phyloP scores from a whole-genome alignment of 2,797 vertebrate genomes.

The Sardinella longiceps region DNA sequence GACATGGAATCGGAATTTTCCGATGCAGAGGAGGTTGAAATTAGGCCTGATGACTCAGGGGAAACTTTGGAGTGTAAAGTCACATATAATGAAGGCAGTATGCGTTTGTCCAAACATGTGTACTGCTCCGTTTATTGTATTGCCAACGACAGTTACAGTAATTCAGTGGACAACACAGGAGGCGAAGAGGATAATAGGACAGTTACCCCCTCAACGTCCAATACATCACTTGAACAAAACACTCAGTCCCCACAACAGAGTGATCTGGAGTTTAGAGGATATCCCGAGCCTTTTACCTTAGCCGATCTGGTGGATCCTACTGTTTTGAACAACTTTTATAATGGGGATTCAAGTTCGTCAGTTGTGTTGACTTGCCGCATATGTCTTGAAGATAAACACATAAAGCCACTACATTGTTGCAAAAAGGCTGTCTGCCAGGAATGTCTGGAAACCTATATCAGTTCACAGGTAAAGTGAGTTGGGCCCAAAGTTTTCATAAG shows the following conservation, averaged over 20 bases:
- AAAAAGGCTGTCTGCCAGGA: constrained; percentile 92
- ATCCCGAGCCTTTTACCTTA: constrained; percentile 73
- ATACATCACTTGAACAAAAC: constrained; percentile 32
- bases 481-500: too few species aligned
- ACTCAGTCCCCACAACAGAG: constrained; percentile 37
- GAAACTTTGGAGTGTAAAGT: constrained; percentile 39
- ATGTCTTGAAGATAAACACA: constrained; percentile 88
- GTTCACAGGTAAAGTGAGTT: constrained; percentile 89
- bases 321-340: constrained; percentile 63
- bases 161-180: constrained; percentile 46
- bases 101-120: constrained; percentile 68
- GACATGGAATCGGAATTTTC: not conserved
- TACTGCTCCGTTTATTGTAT: constrained; percentile 93
- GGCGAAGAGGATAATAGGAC: constrained; percentile 50
- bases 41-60: constrained; percentile 25
- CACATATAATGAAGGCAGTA: constrained; percentile 45
- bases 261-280: constrained; percentile 50
- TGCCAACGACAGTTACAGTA: constrained; percentile 76
- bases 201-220: constrained; percentile 37
- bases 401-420: constrained; percentile 90
- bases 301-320: constrained; percentile 73
- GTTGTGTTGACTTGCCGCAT: constrained; percentile 85
- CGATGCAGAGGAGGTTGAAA: not conserved
- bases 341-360: constrained; percentile 65
- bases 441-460: constrained; percentile 92